Conservation (phyloP, 2,888 invertebrate species). For the Nebria brevicollis region DNA sequence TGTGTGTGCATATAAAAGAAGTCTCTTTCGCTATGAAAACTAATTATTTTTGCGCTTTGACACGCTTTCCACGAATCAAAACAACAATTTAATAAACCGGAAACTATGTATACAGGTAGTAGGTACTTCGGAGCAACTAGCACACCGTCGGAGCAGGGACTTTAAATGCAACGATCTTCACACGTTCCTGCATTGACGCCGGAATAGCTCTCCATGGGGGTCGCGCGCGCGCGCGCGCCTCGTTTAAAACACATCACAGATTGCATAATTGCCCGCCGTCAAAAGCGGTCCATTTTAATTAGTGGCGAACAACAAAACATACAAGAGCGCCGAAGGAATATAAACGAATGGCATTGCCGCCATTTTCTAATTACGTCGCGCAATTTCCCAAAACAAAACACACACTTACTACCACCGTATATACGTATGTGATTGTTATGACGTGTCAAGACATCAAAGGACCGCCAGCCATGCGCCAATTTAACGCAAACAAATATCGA, state of each 20-base stretch:
- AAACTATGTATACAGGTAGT: slow-evolving; percentile 2
- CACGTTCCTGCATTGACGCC: background rate
- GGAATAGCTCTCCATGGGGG: background rate
- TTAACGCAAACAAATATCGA: slow-evolving; percentile 21
- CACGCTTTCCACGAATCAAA: slow-evolving; percentile 6
- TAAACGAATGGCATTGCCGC: slow-evolving; percentile 47
- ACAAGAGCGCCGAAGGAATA: slow-evolving; percentile 44
- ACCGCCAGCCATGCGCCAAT: slow-evolving; percentile 38
- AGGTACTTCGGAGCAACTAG: background rate
- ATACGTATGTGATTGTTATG: slow-evolving; percentile 50
- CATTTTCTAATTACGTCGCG: slow-evolving; percentile 55
- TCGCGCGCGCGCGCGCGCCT: background rate
- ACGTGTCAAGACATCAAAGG: slow-evolving; percentile 42
- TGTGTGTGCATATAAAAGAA: background rate
- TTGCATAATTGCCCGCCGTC: slow-evolving; percentile 40
- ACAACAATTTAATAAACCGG: slow-evolving; percentile 6
- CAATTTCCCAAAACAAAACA: slow-evolving; percentile 52
- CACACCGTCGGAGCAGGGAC: background rate
- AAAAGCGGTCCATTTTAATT: slow-evolving; percentile 50
- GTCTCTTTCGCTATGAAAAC: slow-evolving; percentile 25
- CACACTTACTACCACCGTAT: background rate
- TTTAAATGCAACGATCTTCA: slow-evolving; percentile 4
- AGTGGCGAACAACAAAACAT: slow-evolving; percentile 50
- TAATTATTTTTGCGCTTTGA: slow-evolving; percentile 45
- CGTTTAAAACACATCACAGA: slow-evolving; percentile 12